phyloP scores from a whole-genome alignment of 2,888 invertebrate genomes.

The Cerceris ruficornis region DNA sequence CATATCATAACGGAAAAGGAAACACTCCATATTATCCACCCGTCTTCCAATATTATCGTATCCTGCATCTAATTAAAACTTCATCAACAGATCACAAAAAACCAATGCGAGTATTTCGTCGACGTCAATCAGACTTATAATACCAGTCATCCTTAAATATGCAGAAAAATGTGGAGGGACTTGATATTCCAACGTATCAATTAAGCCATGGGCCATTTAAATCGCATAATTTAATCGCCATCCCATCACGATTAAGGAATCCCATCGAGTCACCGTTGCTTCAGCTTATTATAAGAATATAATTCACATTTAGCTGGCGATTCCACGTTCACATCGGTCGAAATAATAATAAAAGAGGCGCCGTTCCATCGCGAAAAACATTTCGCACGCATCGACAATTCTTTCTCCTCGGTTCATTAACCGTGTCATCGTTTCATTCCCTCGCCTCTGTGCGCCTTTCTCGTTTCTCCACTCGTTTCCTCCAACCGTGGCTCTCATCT shows the following conservation, averaged over 20 bases:
- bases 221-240: no score
- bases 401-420: background rate
- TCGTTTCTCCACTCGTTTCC: background rate
- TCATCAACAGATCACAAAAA: no score
- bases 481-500: background rate
- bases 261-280: background rate
- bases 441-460: background rate
- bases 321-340: background rate
- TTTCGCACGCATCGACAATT: background rate
- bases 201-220: no score
- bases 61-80: no score
- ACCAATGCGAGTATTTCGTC: no score
- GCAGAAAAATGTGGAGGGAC: no score
- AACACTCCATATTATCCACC: no score
- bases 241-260: background rate
- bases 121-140: no score
- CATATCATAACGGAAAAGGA: no score
- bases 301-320: background rate
- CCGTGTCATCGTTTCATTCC: background rate
- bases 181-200: no score
- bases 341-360: background rate
- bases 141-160: no score
- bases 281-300: background rate
- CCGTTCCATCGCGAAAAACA: background rate
- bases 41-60: no score